These are phyloP conservation scores for Taxidea taxus DNA, from an alignment of 2,113 vertebrate species.

Conservation along the genomic window DNA sequence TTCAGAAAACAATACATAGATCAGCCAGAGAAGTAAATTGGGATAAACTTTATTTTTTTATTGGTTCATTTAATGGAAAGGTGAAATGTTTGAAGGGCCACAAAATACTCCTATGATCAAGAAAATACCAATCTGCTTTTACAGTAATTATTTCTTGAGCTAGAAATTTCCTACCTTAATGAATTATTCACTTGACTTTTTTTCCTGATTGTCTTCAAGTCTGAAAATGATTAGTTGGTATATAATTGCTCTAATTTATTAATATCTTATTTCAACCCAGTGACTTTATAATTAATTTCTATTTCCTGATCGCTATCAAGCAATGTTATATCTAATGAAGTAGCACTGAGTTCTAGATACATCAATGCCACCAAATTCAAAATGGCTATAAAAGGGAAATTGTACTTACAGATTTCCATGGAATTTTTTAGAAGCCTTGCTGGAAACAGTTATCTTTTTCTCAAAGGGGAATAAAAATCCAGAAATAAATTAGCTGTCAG, in stretches of 20 bases:
- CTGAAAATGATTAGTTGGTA: not conserved
- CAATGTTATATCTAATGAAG: constrained; percentile 6
- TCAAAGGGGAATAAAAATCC: constrained; percentile 74
- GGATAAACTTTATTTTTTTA: not conserved
- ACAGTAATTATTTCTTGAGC: constrained; percentile 1
- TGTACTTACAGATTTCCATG: constrained; percentile 81
- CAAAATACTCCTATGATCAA: not conserved
- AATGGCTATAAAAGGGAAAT: constrained; percentile 39
- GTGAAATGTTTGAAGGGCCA: not conserved
- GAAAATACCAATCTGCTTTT: not conserved
- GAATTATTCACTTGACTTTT: not conserved
- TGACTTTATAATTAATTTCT: constrained; percentile 32
- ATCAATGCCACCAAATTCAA: not conserved
- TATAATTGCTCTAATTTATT: not conserved
- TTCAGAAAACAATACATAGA: not conserved
- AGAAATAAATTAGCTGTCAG: constrained; percentile 71
- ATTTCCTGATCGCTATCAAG: not conserved
- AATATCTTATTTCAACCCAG: not conserved
- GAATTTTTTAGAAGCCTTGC: constrained; percentile 79
- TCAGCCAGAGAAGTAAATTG: constrained; percentile 17
- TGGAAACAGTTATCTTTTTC: constrained; percentile 80
- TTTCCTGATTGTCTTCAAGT: not conserved
- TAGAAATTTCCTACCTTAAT: not conserved
- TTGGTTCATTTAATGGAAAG: constrained; percentile 26
- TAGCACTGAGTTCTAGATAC: not conserved